A percentile compares a stretch with the other conserved stretches of the same genome.
Evolutionary conservation across 2,888 invertebrate species (phyloP).

Genomic region (Drosophila hamatofila): DNA sequence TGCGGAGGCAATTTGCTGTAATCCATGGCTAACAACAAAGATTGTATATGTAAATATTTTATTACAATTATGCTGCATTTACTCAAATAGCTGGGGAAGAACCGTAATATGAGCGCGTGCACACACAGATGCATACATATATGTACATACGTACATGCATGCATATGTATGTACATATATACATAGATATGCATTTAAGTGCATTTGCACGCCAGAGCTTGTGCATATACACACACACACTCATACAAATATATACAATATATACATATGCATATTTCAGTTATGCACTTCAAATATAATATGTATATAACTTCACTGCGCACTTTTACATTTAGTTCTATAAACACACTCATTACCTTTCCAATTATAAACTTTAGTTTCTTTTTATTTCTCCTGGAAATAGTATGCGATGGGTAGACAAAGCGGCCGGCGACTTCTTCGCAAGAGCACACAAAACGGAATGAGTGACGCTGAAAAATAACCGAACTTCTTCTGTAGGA

Average conservation of each 20-base stretch:
- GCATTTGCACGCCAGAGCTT: not conserved
- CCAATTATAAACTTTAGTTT: not conserved
- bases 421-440: slow-evolving; percentile 2
- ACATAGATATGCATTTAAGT: too few relatives aligned
- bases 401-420: not conserved
- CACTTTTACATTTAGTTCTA: not conserved
- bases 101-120: not conserved
- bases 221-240: not conserved
- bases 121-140: not conserved
- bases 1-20: slow-evolving; percentile 27
- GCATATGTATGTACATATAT: too few relatives aligned
- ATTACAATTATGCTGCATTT: not conserved
- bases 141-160: too few relatives aligned
- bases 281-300: not conserved
- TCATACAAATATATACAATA: not conserved
- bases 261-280: too few relatives aligned
- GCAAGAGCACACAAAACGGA: slow-evolving; percentile 1
- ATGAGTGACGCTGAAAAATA: not conserved
- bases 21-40: slow-evolving; percentile 35
- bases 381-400: not conserved
- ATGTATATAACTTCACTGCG: not conserved
- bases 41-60: not conserved
- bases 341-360: not conserved
- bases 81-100: not conserved
- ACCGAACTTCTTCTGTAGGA: not conserved